Conservation (phyloP, 2,797 vertebrate genomes). For the Lepus townsendii region DNA sequence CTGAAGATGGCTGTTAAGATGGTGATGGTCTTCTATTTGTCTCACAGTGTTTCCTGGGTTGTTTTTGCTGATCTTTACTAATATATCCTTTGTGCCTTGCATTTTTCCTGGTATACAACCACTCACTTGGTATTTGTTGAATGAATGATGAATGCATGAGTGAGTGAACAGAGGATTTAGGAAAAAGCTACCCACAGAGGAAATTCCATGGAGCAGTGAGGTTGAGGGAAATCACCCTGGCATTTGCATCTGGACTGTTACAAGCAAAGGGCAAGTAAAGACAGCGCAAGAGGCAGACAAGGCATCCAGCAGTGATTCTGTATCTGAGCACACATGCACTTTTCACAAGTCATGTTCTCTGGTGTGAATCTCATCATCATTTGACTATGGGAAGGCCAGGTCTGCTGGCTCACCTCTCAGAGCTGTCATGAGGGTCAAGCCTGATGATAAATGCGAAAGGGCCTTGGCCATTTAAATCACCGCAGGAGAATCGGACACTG, state of each 20-base stretch:
- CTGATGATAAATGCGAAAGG: neutral
- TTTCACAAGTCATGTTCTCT: neutral
- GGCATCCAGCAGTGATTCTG: neutral
- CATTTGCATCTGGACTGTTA: no score
- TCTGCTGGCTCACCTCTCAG: neutral
- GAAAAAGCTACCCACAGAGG: neutral
- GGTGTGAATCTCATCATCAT: neutral
- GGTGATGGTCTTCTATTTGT: neutral
- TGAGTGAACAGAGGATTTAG: neutral
- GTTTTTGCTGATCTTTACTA: no score
- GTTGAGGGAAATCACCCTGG: neutral
- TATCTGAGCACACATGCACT: accelerated
- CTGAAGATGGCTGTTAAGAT: neutral
- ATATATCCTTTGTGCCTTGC: neutral
- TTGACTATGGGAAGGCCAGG: neutral
- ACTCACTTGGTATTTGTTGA: neutral
- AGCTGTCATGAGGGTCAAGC: neutral
- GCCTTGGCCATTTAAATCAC: neutral
- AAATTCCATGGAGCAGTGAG: neutral
- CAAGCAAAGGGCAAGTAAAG: neutral
- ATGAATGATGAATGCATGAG: neutral
- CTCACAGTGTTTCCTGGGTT: neutral
- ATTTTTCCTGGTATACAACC: neutral
- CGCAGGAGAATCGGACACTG: neutral
- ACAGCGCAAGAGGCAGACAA: neutral